phyloP scores from a whole-genome alignment of 2,888 invertebrate genomes.

The Xanthia icteritia region DNA sequence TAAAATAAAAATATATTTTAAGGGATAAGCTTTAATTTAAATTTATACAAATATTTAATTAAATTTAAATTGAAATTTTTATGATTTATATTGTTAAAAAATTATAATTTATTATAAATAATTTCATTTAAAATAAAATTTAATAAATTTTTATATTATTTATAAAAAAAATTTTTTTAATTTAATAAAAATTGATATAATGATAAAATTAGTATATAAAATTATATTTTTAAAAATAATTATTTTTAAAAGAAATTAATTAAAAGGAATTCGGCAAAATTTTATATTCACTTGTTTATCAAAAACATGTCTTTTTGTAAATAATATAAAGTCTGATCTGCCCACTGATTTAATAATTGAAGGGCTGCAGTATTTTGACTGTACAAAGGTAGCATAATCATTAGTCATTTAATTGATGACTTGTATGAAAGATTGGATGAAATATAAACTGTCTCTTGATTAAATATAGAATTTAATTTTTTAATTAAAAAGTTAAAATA shows the following conservation, averaged over 20 bases:
- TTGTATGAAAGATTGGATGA: slow-evolving; percentile 94
- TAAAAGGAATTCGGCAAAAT: slow-evolving; percentile 92
- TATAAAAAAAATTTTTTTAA: slow-evolving; percentile 85
- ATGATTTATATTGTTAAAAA: slow-evolving; percentile 91
- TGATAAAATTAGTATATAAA: slow-evolving; percentile 91
- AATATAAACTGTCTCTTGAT: slow-evolving; percentile 90
- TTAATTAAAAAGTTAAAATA: slow-evolving; percentile 92
- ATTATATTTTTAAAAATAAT: slow-evolving; percentile 63
- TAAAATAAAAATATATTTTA: slow-evolving; percentile 86
- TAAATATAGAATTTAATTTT: slow-evolving; percentile 86
- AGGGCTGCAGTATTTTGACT: slow-evolving; percentile 95
- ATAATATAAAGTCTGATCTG: slow-evolving; percentile 93
- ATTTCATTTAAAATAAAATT: slow-evolving; percentile 80
- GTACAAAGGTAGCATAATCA: slow-evolving; percentile 95
- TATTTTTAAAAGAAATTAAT: slow-evolving; percentile 79
- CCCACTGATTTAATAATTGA: slow-evolving; percentile 92
- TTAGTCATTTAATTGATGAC: slow-evolving; percentile 94
- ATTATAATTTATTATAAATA: slow-evolving; percentile 88
- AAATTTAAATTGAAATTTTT: slow-evolving; percentile 82
- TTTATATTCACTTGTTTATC: slow-evolving; percentile 93
- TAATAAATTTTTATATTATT: slow-evolving; percentile 83
- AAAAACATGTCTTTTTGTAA: slow-evolving; percentile 93
- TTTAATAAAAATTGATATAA: slow-evolving; percentile 85
- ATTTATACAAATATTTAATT: slow-evolving; percentile 86
- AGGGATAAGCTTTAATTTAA: slow-evolving; percentile 91